Evolutionary conservation across 2,888 invertebrate species (phyloP), one percentile per base, ranked within the genome.

Genomic region (Nemoura dubitans): DNA sequence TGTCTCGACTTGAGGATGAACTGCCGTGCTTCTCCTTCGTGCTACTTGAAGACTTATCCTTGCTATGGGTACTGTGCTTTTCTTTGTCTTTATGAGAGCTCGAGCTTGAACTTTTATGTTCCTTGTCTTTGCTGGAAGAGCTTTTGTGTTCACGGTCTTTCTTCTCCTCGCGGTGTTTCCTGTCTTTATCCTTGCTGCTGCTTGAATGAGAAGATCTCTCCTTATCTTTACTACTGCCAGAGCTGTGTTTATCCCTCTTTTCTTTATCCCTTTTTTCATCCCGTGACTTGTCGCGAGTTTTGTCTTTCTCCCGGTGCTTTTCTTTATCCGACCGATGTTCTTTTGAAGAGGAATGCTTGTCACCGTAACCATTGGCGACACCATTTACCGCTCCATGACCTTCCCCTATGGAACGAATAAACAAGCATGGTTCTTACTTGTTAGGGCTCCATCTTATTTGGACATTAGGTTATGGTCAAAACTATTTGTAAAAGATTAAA

Each of bases 291-390:
- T 93, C 93, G 89, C 91, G 93, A 29, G 89, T 88, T 89, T 92
- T 94, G 92, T 92, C 93, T 92, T 92, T 94, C 91, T 90, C 89
- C 87, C 89, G 89, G 76, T 90, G 89, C 86, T 89, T 90, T 86
- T 90, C 89, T 86, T 89, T 89, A 86, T 94, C 93, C 28, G 93
- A 93, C 90, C 93, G 93, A 90, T 93, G 92, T 88, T 93, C 93
- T 89, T 93, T 93, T 89, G 89, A 89, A 25, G 88, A 86, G n/a
- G 59, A 42, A 85, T 92, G 92, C 87, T 91, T 91, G 87, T 93
- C 93, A 82, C 91, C 91, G 91, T 95, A 96, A 86, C 97, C 97
- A 92, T 97, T 96, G 90, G 95, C 96, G 90, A 96, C 92, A 87
- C 97, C 97, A 93, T 97, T 97, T 92, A 96, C 77, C 25, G 59